A percentile compares a stretch with the other conserved stretches of the same genome.
These are phyloP conservation scores for Morphnarchus princeps DNA, from an alignment of 2,113 vertebrate species.

Conservation along the genomic window DNA sequence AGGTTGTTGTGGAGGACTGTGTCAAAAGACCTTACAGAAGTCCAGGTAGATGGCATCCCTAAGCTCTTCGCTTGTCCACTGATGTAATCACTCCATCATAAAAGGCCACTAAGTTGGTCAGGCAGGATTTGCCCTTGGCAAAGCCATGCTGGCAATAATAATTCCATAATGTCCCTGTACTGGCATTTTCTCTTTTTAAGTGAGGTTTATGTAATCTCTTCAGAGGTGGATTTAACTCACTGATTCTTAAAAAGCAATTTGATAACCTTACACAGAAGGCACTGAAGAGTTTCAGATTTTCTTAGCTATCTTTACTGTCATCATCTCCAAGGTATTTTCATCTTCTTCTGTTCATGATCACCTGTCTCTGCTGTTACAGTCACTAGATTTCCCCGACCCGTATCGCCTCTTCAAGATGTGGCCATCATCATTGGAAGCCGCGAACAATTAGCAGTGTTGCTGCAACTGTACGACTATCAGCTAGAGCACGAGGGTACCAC, in stretches of 20 bases:
- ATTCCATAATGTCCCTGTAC: neutral
- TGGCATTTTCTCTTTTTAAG: fast-evolving
- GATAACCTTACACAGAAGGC: neutral
- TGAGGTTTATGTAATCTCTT: neutral
- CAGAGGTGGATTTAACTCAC: neutral
- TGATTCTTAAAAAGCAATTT: neutral
- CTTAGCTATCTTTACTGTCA: neutral
- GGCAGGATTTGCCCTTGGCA: neutral
- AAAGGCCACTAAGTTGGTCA: neutral
- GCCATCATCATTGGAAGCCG: conserved; percentile 92
- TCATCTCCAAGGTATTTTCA: neutral
- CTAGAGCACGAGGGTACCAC: conserved; percentile 95
- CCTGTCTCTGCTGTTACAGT: conserved; percentile 71
- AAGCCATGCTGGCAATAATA: neutral
- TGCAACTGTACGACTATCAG: conserved; percentile 93
- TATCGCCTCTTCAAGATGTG: conserved; percentile 93
- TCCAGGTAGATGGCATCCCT: neutral
- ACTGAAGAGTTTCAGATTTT: neutral
- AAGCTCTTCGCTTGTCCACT: neutral
- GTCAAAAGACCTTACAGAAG: neutral
- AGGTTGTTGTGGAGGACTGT: neutral
- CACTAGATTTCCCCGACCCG: conserved; percentile 92
- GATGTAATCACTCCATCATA: neutral
- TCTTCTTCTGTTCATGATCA: neutral
- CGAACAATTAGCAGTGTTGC: conserved; percentile 84